Evolutionary conservation across 2,797 vertebrate genomes (phyloP).

Genomic region (Okamejei kenojei): DNA sequence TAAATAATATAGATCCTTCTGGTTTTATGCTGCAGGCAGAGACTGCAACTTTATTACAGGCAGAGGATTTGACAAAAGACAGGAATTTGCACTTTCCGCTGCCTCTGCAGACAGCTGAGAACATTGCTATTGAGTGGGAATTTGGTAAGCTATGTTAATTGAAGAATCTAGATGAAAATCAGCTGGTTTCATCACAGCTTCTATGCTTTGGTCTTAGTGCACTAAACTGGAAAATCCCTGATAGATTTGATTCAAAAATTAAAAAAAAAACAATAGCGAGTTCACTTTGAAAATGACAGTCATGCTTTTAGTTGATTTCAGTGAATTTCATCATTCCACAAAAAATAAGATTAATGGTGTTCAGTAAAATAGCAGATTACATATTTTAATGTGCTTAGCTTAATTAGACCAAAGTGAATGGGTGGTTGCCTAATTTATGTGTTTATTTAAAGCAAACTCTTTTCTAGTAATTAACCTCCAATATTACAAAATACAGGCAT

Average conservation of each 20-base stretch:
- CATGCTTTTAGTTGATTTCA: not conserved
- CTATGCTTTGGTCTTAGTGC: not conserved
- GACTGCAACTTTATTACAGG: not conserved
- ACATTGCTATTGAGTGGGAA: not conserved
- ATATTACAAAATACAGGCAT: not conserved
- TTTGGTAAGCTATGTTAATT: constrained; percentile 11
- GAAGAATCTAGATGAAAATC: not conserved
- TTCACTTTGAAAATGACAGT: not conserved
- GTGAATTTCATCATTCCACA: not conserved
- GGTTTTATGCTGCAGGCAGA: constrained; percentile 8
- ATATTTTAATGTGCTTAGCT: not conserved
- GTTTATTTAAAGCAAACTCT: not conserved
- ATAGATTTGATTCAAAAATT: not conserved
- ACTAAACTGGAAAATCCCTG: not conserved
- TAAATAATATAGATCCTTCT: not conserved
- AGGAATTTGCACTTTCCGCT: not conserved
- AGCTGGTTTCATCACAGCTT: not conserved
- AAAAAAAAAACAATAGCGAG: not conserved
- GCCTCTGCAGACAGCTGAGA: not conserved
- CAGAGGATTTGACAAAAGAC: not conserved
- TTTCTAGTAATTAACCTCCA: constrained; percentile 12
- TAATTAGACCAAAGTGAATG: constrained; percentile 6
- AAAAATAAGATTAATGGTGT: not conserved
- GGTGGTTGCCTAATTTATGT: not conserved
- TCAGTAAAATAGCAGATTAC: not conserved